phyloP scores from a whole-genome alignment of 2,888 invertebrate genomes.

The Synanthedon vespiformis region DNA sequence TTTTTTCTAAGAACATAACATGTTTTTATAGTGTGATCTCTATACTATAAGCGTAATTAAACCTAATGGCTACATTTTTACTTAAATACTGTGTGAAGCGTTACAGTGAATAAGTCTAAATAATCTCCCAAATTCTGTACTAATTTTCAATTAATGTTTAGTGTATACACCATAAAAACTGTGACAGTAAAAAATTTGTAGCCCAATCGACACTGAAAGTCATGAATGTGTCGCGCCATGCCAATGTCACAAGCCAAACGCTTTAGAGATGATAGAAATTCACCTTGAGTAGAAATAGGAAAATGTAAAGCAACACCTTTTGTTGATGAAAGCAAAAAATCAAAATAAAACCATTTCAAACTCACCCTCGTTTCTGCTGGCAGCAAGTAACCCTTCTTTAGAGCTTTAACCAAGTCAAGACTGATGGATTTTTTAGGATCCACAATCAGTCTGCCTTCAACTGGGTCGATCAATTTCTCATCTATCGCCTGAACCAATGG shows the following conservation, averaged over 20 bases:
- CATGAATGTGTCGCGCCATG: slow-evolving; percentile 62
- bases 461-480: slow-evolving; percentile 78
- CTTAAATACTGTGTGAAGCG: background rate
- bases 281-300: slow-evolving; percentile 56
- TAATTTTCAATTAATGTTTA: background rate
- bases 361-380: slow-evolving; percentile 95
- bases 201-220: slow-evolving; percentile 43
- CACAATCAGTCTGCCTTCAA: slow-evolving; percentile 77
- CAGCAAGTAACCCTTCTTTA: slow-evolving; percentile 88
- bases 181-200: slow-evolving; percentile 35
- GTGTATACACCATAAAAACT: slow-evolving; percentile 36
- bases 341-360: slow-evolving; percentile 33
- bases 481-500: slow-evolving; percentile 82
- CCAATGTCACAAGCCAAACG: slow-evolving; percentile 64
- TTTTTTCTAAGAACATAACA: slow-evolving; percentile 2
- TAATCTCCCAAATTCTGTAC: background rate
- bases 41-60: background rate
- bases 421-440: slow-evolving; percentile 68
- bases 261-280: slow-evolving; percentile 42
- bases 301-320: slow-evolving; percentile 64
- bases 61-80: background rate
- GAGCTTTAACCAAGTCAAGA: slow-evolving; percentile 86
- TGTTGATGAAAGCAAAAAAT: slow-evolving; percentile 55
- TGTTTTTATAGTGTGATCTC: background rate
- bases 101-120: background rate